Evolutionary conservation across 1,140 invertebrate genomes (phyloP).

Genomic region (Melipona quadrifasciata): DNA sequence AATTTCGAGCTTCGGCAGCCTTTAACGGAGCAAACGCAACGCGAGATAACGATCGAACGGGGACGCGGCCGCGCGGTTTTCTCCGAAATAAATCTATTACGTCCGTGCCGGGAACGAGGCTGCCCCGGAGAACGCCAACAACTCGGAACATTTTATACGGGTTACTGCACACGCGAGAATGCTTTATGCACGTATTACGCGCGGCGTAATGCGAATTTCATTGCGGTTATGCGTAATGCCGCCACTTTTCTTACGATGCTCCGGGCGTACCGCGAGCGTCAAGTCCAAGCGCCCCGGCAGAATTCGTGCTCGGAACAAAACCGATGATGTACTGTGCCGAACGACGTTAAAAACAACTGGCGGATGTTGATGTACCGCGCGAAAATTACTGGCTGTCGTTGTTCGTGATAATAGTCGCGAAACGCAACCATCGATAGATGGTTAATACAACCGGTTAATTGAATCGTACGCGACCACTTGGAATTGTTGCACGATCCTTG

Average conservation of each 20-base stretch:
- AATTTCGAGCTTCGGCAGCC: neutral
- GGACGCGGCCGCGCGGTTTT: slow-evolving; percentile 7
- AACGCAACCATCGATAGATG: neutral
- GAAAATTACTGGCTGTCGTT: slow-evolving; percentile 41
- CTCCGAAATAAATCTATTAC: slow-evolving; percentile 50
- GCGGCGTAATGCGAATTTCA: slow-evolving; percentile 61
- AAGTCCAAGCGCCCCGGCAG: slow-evolving; percentile 1
- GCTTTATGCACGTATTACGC: slow-evolving; percentile 61
- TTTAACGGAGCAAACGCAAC: neutral
- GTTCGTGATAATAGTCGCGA: neutral
- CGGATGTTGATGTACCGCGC: slow-evolving; percentile 35
- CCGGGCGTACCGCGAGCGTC: slow-evolving; percentile 32
- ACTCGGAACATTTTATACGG: slow-evolving; percentile 38
- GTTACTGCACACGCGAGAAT: slow-evolving; percentile 54
- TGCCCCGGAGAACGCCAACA: slow-evolving; percentile 27
- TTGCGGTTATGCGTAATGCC: slow-evolving; percentile 57
- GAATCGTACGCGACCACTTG: neutral
- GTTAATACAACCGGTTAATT: neutral
- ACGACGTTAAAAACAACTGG: slow-evolving; percentile 49
- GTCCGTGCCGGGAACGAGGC: slow-evolving; percentile 33
- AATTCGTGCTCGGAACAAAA: slow-evolving; percentile 37
- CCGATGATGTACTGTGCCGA: slow-evolving; percentile 37
- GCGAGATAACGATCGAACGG: neutral
- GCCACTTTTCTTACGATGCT: slow-evolving; percentile 56
- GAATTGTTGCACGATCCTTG: neutral